Evolutionary conservation across 2,888 invertebrate species (phyloP).

Genomic region (Plagodis pulveraria): DNA sequence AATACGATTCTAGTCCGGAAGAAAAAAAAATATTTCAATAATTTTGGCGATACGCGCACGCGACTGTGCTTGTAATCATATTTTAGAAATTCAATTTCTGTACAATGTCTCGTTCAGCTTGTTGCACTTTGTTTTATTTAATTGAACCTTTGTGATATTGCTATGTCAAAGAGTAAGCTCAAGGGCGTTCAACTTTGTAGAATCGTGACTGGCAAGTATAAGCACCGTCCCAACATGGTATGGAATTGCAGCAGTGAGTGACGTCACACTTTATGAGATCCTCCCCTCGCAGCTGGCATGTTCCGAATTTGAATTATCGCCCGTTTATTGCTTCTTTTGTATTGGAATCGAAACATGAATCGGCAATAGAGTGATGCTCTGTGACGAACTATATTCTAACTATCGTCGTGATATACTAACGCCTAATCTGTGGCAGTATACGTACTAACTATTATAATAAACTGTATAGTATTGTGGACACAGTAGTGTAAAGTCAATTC

Average conservation of each 20-base stretch:
- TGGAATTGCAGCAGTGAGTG: slow-evolving; percentile 14
- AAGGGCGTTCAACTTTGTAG: slow-evolving; percentile 16
- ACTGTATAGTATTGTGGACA: too few species aligned
- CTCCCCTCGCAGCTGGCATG: slow-evolving; percentile 16
- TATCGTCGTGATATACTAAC: neutral
- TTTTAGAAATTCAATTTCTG: too few species aligned
- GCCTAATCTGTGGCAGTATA: neutral
- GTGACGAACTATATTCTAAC: neutral
- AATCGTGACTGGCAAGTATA: slow-evolving; percentile 21
- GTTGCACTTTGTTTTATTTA: too few species aligned
- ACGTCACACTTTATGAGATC: slow-evolving; percentile 18
- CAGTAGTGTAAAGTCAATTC: neutral
- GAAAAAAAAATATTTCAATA: too few species aligned
- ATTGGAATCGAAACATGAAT: slow-evolving; percentile 12
- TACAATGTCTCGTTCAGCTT: too few species aligned
- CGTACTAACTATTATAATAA: neutral
- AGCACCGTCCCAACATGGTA: slow-evolving; percentile 2
- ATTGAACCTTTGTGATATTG: too few species aligned
- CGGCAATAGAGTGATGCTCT: slow-evolving; percentile 9
- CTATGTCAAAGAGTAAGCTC: neutral
- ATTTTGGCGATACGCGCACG: too few species aligned
- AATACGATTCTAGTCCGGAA: too few species aligned
- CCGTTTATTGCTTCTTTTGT: slow-evolving; percentile 26
- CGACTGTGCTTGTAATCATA: too few species aligned
- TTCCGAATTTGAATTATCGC: slow-evolving; percentile 20